Base-by-base conservation (phyloP, 1,140 invertebrate genomes). In the Cotesia typhae region DNA sequence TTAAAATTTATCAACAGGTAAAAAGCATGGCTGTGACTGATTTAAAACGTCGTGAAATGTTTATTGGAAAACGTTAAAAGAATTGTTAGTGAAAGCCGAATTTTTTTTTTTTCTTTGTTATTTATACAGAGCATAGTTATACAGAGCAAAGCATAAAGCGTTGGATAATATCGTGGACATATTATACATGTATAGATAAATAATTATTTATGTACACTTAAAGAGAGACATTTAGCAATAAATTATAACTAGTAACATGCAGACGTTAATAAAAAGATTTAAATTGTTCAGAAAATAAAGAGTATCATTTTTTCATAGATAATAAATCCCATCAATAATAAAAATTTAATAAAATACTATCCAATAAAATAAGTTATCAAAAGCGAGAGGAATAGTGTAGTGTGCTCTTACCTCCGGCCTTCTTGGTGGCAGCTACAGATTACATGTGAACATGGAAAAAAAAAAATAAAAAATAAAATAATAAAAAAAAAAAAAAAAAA, bases 351-450 rank as follows among this genome's bases (percentile, higher is more conserved):
- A 28, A 37, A 35, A 70, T 14, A 72, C 17, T 60, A 38, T 72
- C n/a, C 78, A 64, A 76, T 61, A 28, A 73, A 12, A 70, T 65
- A 63, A 55, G 76, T 38, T 75, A 73, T 73, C 68, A 9, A 68
- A n/a, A 41, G 36, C 67, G 71, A 68, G 61, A 47, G 68, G 17
- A 63, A 35, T 77, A 60, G 72, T 14, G 28, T 76, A 70, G 81
- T 78, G 78, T 78, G 69, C 55, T 81, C 90, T 87, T 92, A 94
- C 94, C 93, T 95, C 94, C 80, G 93, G 93, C 89, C 92, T 94
- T 88, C 93, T 91, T 83, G 92, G 92, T 81, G 92, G 92, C 88
- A 92, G 90, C 92, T 93, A 84, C 82, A 80, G 88, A 74, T 69
- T 89, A 87, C 88, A 88, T 84, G 82, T 88, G 87, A 88, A 90